Evolutionary conservation across 2,113 vertebrate species (phyloP).

Genomic region (Stigmatopora argus): DNA sequence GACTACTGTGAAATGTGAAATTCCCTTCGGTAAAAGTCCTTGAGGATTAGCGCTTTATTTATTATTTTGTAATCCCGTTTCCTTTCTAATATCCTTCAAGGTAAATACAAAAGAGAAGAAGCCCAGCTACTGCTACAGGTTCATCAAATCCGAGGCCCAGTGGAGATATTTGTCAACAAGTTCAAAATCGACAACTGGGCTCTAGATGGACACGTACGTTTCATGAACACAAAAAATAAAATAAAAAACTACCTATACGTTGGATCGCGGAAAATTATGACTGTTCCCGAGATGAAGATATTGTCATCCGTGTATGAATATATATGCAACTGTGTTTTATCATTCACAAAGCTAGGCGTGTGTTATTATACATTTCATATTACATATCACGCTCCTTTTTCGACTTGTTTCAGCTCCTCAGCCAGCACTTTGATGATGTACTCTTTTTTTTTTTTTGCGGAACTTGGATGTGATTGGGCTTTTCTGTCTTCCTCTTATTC

Average conservation of each 20-base stretch:
- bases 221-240: neutral
- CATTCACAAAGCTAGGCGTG: neutral
- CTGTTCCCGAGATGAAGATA: slow-evolving; percentile 68
- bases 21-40: neutral
- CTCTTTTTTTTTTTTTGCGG: slow-evolving; percentile 36
- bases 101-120: slow-evolving; percentile 88
- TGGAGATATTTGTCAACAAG: slow-evolving; percentile 91
- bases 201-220: slow-evolving; percentile 86
- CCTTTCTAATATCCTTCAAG: slow-evolving; percentile 53
- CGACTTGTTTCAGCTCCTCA: slow-evolving; percentile 59
- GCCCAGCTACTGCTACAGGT: slow-evolving; percentile 92
- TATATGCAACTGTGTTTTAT: slow-evolving; percentile 9
- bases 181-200: slow-evolving; percentile 95
- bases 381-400: slow-evolving; percentile 60
- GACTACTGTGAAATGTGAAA: neutral
- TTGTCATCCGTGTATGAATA: slow-evolving; percentile 27
- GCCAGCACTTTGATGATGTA: slow-evolving; percentile 62
- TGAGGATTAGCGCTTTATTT: neutral
- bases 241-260: slow-evolving; percentile 26
- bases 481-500: slow-evolving; percentile 43
- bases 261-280: slow-evolving; percentile 54
- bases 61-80: neutral
- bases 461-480: slow-evolving; percentile 46
- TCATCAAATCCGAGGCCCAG: slow-evolving; percentile 84
- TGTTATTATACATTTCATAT: slow-evolving; percentile 45